Base-by-base conservation (phyloP, 2,113 vertebrate genomes). In the Microcebus tavaratra region DNA sequence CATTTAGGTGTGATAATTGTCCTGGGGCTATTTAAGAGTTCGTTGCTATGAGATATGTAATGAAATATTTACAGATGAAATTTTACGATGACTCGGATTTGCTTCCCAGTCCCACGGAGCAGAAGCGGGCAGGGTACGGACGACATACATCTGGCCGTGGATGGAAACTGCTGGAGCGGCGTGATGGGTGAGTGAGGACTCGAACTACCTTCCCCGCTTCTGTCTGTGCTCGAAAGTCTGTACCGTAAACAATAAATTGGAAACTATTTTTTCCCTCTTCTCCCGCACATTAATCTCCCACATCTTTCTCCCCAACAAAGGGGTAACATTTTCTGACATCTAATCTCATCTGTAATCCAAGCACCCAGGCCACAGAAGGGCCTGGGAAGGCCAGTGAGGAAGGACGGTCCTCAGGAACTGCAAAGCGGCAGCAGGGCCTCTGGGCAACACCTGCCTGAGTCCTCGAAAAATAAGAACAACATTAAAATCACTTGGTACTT, bases 321-420 rank as follows among this genome's bases (percentile, higher is more conserved):
- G 12, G 23, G 20, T 79, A 20, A 25, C 10, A 9, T 72, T 93
- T 90, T 53, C 76, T 73, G 50, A 59, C 34, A 29, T 68, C 48
- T 61, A 91, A 91, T 68, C n/a, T 84, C 72, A 18, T 80, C 50
- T 86, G 31, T 89, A 76, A 86, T 70, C n/a, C 29, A 55, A 86
- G 27, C 11, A 48, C 42, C 1, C 10, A 23, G 42, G 48, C 93
- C 48, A 55, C 6, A 11, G 39, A 63, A 76, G 61, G 61, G 63
- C 83, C 31, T 15, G 15, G 20, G 57, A 79, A 48, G n/a, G 63
- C n/a, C 2, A 8, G 18, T 5, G 5, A 48, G 57, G 72, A 57
- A 42, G 25, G 27, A 29, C n/a, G 57, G 67, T 15, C 5, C 2
- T 34, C 1, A 6, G 83, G 29, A 53, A 53, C 4, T 29, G n/a